Evolutionary conservation across 2,888 invertebrate genomes (phyloP), one percentile per base, ranked within the genome.

Genomic region (Prosapia bicincta): DNA sequence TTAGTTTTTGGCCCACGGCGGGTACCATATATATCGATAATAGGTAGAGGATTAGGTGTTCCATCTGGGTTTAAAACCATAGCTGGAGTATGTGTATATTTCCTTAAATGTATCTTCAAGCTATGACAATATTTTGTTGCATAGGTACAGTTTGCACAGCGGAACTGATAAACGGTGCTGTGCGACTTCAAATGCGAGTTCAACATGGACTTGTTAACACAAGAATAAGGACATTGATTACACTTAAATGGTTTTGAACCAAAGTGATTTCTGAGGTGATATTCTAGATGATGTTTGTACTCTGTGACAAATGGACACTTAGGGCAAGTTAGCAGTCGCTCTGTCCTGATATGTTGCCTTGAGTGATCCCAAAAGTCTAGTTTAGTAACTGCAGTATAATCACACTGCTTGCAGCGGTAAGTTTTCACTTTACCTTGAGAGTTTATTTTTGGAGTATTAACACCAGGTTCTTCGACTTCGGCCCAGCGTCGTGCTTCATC

Each of bases 201-300:
- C 74, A 99, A 88, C 99, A 99, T 99, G 0, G 98, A 98, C 84
- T 98, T 97, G 86, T 97, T 98, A n/a, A 98, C 97, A 84, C 98
- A 98, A 0, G 92, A 90, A 83, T 97, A 97, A 23, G 89, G 88
- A 84, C 98, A 99, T 83, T 95, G 92, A 78, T 89, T 89, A 85
- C 98, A 99, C 84, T 94, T 94, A 87, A 95, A 98, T 0, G 99
- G 99, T 84, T 99, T 99, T 0, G 94, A 93, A 54, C 97, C 97
- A 82, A 92, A 90, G 85, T 99, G 99, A 84, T 98, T 98, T 66
- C 96, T 89, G 84, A 98, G 89, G 84, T 98, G 99, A 83, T 99
- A 99, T 84, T 99, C 98, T 77, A 99, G 86, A 82, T 99, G 99
- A 84, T 99, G 99, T 83, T 99, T 99, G 87, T 97, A 96, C 84